Percentiles rank a stretch among this genome's conserved stretches.
Evolutionary conservation across 2,888 invertebrate genomes (phyloP).

Genomic region (Lutraria lutraria): DNA sequence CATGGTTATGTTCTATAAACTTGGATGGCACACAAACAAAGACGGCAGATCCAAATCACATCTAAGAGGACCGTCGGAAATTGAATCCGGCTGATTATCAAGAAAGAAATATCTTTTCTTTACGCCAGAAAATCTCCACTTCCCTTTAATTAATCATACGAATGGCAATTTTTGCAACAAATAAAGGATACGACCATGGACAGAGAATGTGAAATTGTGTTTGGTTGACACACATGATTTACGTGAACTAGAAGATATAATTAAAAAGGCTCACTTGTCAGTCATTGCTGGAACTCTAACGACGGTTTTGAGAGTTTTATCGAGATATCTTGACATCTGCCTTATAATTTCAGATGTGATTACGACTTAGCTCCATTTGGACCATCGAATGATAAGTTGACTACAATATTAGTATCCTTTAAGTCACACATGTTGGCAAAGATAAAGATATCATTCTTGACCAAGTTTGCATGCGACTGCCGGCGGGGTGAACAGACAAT

Average conservation of each 20-base stretch:
- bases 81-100: not conserved
- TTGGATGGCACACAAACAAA: not conserved
- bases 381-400: not conserved
- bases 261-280: not conserved
- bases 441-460: too few species aligned
- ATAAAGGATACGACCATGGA: not conserved
- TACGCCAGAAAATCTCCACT: constrained; percentile 6
- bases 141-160: constrained; percentile 5
- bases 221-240: not conserved
- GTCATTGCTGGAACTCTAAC: not conserved
- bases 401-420: too few species aligned
- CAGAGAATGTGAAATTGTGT: not conserved
- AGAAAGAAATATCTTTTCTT: not conserved
- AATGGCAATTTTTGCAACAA: not conserved
- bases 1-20: not conserved
- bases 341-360: not conserved
- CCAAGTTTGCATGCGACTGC: too few species aligned
- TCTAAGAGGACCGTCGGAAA: not conserved
- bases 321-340: not conserved
- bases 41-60: not conserved
- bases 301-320: not conserved
- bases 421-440: too few species aligned
- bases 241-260: not conserved
- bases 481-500: too few species aligned
- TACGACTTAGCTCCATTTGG: not conserved